A percentile compares a stretch with the other conserved stretches of the same genome.
Conservation (phyloP, 2,113 vertebrate species). For the Turdus rufiventris region DNA sequence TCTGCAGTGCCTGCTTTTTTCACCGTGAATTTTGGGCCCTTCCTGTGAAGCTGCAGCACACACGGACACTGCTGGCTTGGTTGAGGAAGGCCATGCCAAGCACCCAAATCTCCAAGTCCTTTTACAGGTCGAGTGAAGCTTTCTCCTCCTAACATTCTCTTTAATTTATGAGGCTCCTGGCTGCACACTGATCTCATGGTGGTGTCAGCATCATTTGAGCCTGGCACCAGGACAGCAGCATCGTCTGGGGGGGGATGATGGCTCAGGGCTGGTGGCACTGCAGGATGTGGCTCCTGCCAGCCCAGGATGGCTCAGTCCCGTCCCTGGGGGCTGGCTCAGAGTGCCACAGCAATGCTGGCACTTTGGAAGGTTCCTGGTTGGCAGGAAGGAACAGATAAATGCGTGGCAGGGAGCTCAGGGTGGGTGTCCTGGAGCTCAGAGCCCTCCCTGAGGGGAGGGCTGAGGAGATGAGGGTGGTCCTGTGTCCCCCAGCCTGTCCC, state of each 20-base stretch:
- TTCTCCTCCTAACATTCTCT: neutral
- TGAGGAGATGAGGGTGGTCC: neutral
- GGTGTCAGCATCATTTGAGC: neutral
- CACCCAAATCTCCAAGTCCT: neutral
- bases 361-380: neutral
- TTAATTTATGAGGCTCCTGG: neutral
- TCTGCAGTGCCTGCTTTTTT: neutral
- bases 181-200: neutral
- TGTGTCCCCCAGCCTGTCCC: neutral
- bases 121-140: neutral
- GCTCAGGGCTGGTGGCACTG: neutral
- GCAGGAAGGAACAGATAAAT: neutral
- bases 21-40: rapidly evolving
- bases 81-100: neutral
- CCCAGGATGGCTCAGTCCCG: neutral
- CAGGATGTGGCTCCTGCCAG: neutral
- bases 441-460: neutral
- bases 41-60: neutral
- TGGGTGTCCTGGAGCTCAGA: neutral
- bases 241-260: neutral
- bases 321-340: neutral
- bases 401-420: neutral
- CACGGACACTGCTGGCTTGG: rapidly evolving
- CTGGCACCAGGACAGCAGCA: neutral
- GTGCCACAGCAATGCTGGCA: neutral